phyloP scores from a whole-genome alignment of 2,888 invertebrate genomes.

The Phoenoteleia sp. region DNA sequence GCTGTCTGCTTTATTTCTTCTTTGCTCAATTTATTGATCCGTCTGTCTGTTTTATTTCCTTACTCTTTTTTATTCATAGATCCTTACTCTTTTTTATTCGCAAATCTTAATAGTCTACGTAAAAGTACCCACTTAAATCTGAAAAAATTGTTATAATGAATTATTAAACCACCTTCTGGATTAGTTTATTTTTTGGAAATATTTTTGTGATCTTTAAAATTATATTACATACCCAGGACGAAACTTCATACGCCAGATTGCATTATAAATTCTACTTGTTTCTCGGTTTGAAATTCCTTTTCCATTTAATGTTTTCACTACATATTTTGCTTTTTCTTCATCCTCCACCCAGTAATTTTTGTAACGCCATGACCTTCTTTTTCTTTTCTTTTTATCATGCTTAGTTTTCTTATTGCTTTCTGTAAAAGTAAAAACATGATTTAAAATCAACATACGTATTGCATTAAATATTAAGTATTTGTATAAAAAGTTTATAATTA shows the following conservation, averaged over 20 bases:
- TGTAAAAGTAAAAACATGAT: too few species aligned
- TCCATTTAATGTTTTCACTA: constrained; percentile 95
- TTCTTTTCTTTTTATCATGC: too few species aligned
- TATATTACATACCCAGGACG: constrained; percentile 89
- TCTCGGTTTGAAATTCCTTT: constrained; percentile 95
- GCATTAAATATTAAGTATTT: too few species aligned
- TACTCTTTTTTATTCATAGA: constrained; percentile 91
- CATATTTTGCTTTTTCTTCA: constrained; percentile 95
- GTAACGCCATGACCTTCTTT: too few species aligned
- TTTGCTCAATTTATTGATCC: constrained; percentile 74
- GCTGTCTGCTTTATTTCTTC: constrained; percentile 83
- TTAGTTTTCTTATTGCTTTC: too few species aligned
- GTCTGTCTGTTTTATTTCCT: constrained; percentile 83
- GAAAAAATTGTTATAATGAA: too few species aligned
- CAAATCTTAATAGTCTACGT: constrained; percentile 97
- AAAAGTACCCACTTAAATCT: constrained; percentile 99
- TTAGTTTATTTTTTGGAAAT: too few species aligned
- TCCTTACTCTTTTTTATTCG: constrained; percentile 95
- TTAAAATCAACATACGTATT: too few species aligned
- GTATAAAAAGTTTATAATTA: too few species aligned
- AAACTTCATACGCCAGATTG: constrained; percentile 99
- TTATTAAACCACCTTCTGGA: too few species aligned
- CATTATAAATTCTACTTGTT: constrained; percentile 95
- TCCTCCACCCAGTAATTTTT: too few species aligned
- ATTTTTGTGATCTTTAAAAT: too few species aligned